These are phyloP conservation scores for Apostichopus parvimensis DNA, from an alignment of 35 echinoderm and acorn worm species.

Conservation along the genomic window DNA sequence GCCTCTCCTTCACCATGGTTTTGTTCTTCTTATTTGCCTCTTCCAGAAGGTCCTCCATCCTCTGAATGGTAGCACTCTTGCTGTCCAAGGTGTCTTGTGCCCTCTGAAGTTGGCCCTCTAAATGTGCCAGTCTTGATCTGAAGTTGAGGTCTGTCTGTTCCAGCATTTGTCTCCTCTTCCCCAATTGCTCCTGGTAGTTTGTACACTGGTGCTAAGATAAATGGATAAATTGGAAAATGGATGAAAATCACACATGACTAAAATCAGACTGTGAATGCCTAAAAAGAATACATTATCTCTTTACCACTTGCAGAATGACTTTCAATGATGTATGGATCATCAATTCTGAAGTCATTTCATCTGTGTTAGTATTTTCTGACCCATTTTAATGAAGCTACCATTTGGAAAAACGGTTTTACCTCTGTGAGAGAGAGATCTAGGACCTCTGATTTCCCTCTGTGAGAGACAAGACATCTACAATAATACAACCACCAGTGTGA, in stretches of 20 bases:
- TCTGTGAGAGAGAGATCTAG: too few species aligned
- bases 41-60: slow-evolving; percentile 66
- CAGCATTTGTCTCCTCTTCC: slow-evolving; percentile 66
- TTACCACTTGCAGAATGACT: too few species aligned
- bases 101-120: slow-evolving; percentile 76
- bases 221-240: slow-evolving; percentile 3
- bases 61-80: slow-evolving; percentile 70
- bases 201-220: slow-evolving; percentile 73
- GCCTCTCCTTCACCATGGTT: slow-evolving; percentile 55
- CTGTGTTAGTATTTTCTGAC: not conserved
- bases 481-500: too few species aligned
- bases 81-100: slow-evolving; percentile 89
- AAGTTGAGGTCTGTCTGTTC: slow-evolving; percentile 87
- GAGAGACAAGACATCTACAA: too few species aligned
- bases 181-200: slow-evolving; percentile 81
- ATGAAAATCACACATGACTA: not conserved
- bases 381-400: too few species aligned
- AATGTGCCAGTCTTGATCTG: slow-evolving; percentile 65
- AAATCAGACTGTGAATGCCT: too few species aligned
- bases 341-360: too few species aligned
- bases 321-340: too few species aligned
- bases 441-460: too few species aligned
- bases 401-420: too few species aligned
- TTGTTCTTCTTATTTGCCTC: slow-evolving; percentile 37
- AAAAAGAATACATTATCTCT: too few species aligned